These are phyloP conservation scores for Riparia riparia DNA, from an alignment of 2,113 vertebrate species.

Conservation along the genomic window DNA sequence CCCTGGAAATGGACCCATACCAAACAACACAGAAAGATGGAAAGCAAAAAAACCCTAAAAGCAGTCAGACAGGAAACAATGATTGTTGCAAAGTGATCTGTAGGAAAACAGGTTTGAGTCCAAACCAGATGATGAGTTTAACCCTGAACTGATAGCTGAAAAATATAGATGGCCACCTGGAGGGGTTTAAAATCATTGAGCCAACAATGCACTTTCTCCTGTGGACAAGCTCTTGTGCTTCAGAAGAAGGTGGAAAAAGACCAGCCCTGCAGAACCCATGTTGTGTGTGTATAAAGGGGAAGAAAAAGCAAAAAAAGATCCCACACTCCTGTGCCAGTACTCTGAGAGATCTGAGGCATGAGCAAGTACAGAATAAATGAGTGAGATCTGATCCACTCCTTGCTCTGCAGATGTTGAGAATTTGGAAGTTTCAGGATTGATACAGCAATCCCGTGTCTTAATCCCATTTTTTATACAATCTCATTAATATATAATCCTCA, in stretches of 20 bases:
- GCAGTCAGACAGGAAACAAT: neutral
- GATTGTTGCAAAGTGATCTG: neutral
- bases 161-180: neutral
- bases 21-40: neutral
- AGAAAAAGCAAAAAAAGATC: neutral
- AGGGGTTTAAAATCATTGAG: neutral
- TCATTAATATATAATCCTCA: neutral
- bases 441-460: neutral
- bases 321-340: too few species aligned
- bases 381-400: fast-evolving
- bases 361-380: neutral
- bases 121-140: neutral
- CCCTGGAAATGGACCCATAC: neutral
- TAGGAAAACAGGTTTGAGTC: neutral
- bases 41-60: neutral
- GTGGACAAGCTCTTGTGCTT: neutral
- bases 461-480: neutral
- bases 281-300: neutral
- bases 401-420: neutral
- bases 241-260: neutral
- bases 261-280: neutral
- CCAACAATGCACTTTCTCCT: neutral
- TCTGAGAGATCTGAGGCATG: neutral
- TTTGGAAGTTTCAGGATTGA: neutral
- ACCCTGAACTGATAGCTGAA: neutral